phyloP scores from a whole-genome alignment of 1,140 invertebrate species.

The Pseudomyrmex sp. region DNA sequence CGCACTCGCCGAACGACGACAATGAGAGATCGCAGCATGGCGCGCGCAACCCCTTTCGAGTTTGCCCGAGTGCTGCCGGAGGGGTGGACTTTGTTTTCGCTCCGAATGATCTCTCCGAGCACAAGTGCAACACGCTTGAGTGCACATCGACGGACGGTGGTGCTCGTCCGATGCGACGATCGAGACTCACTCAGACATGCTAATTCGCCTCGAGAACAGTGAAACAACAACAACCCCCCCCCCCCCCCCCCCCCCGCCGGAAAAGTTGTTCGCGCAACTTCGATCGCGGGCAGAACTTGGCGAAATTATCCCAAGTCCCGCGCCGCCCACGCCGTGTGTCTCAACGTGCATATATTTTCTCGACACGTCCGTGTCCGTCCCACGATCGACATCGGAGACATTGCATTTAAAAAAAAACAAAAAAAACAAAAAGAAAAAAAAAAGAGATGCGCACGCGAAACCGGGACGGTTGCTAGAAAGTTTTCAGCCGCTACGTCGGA shows the following conservation, averaged over 20 bases:
- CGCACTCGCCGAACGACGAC: conserved; percentile 22
- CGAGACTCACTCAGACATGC: conserved; percentile 79
- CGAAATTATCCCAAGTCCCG: conserved; percentile 70
- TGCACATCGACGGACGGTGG: conserved; percentile 23
- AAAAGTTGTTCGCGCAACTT: conserved; percentile 72
- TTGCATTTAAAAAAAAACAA: conserved; percentile 38
- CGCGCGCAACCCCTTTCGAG: conserved; percentile 19
- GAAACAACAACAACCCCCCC: conserved; percentile 34
- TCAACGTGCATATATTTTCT: neutral
- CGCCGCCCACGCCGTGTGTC: conserved; percentile 5
- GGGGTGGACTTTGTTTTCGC: conserved; percentile 46
- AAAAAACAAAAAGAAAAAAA: conserved; percentile 5
- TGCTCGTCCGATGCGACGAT: conserved; percentile 36
- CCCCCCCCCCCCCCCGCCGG: no score
- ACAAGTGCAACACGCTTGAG: conserved; percentile 33
- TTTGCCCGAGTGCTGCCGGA: neutral
- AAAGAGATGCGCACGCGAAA: conserved; percentile 38
- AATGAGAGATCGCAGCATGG: conserved; percentile 40
- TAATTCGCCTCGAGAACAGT: conserved; percentile 73
- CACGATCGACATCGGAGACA: neutral
- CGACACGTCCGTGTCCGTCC: conserved; percentile 44
- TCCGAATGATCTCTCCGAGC: conserved; percentile 38
- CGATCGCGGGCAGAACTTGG: conserved; percentile 71
- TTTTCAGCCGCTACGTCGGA: conserved; percentile 49
- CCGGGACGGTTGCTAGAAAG: conserved; percentile 52